phyloP scores from a whole-genome alignment of 2,113 vertebrate species.

The Triplophysa tibetana region DNA sequence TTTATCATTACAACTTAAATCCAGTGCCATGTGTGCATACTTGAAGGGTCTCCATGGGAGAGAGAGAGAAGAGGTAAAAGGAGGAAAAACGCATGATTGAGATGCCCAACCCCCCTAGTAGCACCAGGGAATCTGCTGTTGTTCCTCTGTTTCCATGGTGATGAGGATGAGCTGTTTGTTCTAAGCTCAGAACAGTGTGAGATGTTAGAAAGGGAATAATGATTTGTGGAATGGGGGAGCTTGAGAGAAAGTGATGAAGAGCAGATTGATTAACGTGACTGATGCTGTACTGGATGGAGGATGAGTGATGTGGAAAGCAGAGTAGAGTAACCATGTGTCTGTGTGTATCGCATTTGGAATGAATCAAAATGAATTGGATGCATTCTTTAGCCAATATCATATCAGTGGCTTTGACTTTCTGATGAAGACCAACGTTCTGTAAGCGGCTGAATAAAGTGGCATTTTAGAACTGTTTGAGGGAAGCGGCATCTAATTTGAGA shows the following conservation, averaged over 20 bases:
- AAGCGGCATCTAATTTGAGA: constrained; percentile 17
- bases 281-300: background rate
- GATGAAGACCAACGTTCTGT: background rate
- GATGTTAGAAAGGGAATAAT: constrained; percentile 17
- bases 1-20: background rate
- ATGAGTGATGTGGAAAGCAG: background rate
- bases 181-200: constrained; percentile 61
- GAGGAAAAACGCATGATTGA: constrained; percentile 28
- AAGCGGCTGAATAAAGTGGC: background rate
- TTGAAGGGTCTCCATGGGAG: constrained; percentile 29
- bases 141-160: constrained; percentile 84
- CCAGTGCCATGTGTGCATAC: constrained; percentile 8
- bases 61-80: constrained; percentile 17
- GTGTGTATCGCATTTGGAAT: background rate
- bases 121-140: constrained; percentile 76
- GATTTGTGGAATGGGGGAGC: constrained; percentile 21
- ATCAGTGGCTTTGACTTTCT: constrained; percentile 29
- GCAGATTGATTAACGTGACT: background rate
- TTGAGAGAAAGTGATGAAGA: constrained; percentile 9
- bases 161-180: constrained; percentile 75
- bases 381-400: background rate
- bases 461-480: constrained; percentile 27
- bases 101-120: constrained; percentile 61
- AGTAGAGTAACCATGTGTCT: constrained; percentile 10
- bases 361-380: background rate